A percentile compares a stretch with the other conserved stretches of the same genome.
Evolutionary conservation across 2,113 vertebrate species (phyloP).

Genomic region (Lontra canadensis): DNA sequence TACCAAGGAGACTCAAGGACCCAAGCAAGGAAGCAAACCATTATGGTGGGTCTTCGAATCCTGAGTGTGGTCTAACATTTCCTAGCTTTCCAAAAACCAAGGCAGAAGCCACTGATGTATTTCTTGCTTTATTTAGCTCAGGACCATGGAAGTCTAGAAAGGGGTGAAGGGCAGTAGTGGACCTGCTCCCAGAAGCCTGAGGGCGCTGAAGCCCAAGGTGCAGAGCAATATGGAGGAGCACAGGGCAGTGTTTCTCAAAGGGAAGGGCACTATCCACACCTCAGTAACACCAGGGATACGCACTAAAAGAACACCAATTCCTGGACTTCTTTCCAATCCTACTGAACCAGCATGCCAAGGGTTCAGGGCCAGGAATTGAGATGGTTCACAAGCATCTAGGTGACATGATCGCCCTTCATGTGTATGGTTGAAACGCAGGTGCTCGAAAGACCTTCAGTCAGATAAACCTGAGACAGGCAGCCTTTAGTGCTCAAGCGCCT

Average conservation of each 20-base stretch:
- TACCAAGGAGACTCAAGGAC: neutral
- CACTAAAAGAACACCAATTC: neutral
- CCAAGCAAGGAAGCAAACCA: neutral
- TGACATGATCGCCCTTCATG: too few species aligned
- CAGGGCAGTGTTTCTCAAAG: too few species aligned
- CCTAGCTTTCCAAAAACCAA: neutral
- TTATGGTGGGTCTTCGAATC: neutral
- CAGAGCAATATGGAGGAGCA: accelerated
- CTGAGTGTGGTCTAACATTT: too few species aligned
- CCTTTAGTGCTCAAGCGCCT: accelerated
- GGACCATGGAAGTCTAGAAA: too few species aligned
- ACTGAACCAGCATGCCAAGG: neutral
- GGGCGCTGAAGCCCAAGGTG: neutral
- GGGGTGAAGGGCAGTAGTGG: neutral
- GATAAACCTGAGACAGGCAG: accelerated
- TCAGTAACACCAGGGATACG: neutral
- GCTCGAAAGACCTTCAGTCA: neutral
- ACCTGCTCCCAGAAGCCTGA: neutral
- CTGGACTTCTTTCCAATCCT: neutral
- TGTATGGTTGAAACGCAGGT: accelerated
- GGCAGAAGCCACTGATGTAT: neutral
- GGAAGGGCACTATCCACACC: neutral
- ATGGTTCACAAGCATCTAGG: too few species aligned
- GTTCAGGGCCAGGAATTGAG: neutral
- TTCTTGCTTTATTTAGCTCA: neutral